Percentiles rank a stretch among this genome's conserved stretches.
Evolutionary conservation across 2,797 vertebrate species (phyloP).

Genomic region (Pseudomugil gertrudae): DNA sequence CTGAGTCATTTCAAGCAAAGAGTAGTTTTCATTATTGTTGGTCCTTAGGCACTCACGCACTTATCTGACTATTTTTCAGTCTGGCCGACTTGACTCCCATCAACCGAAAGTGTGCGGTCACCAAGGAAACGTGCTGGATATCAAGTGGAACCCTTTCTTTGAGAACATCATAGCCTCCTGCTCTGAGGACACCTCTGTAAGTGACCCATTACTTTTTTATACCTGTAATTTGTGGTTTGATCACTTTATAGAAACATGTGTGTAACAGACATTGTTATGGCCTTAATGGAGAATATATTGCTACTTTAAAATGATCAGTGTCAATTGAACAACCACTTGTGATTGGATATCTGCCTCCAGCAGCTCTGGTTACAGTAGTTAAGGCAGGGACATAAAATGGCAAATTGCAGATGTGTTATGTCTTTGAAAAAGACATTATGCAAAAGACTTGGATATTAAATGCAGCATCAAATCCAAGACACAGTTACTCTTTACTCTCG

Average conservation of each 20-base stretch:
- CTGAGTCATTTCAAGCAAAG: slow-evolving; percentile 5
- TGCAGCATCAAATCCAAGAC: slow-evolving; percentile 9
- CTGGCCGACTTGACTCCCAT: slow-evolving; percentile 92
- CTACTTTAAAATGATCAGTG: neutral
- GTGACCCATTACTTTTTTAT: slow-evolving; percentile 40
- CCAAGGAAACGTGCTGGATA: slow-evolving; percentile 96
- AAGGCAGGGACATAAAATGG: slow-evolving; percentile 22
- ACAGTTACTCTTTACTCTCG: slow-evolving; percentile 22
- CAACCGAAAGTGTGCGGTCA: slow-evolving; percentile 96
- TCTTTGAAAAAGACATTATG: slow-evolving; percentile 9
- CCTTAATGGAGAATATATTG: slow-evolving; percentile 8
- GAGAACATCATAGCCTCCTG: slow-evolving; percentile 97
- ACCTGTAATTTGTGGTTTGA: neutral
- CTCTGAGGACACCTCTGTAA: slow-evolving; percentile 95
- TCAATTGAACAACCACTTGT: slow-evolving; percentile 5
- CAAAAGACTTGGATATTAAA: neutral
- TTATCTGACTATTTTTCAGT: slow-evolving; percentile 72
- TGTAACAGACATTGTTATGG: slow-evolving; percentile 5
- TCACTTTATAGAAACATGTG: neutral
- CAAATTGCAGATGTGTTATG: slow-evolving; percentile 18
- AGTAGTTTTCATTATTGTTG: neutral
- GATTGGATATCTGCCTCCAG: slow-evolving; percentile 16
- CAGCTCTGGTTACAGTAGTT: slow-evolving; percentile 5
- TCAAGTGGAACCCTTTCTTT: slow-evolving; percentile 99
- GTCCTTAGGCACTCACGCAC: neutral